Conservation (phyloP, 2,797 vertebrate species). For the Lycodopsis pacificus region DNA sequence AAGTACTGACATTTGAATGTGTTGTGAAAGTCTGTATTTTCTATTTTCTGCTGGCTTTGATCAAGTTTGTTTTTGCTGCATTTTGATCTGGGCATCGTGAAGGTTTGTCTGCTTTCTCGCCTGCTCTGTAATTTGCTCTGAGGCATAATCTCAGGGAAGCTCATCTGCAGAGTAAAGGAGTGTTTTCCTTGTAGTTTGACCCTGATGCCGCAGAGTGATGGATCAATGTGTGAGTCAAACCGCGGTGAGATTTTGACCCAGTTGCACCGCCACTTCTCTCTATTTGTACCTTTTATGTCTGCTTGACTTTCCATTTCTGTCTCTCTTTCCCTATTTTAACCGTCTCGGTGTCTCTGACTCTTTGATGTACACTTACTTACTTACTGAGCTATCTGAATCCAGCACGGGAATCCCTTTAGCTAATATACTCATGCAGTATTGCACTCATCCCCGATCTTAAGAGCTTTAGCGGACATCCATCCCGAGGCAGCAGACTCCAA, state of each 20-base stretch:
- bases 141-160: too few species aligned
- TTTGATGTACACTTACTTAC: neutral
- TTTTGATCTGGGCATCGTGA: too few species aligned
- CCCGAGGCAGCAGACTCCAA: conserved; percentile 29
- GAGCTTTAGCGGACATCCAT: conserved; percentile 37
- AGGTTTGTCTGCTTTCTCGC: too few species aligned
- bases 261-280: conserved; percentile 13
- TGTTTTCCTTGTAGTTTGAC: conserved; percentile 13
- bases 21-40: too few species aligned
- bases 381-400: conserved; percentile 16
- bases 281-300: neutral
- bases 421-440: conserved; percentile 19
- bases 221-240: conserved; percentile 43
- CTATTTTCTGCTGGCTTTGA: too few species aligned
- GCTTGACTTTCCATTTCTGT: conserved; percentile 15
- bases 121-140: too few species aligned
- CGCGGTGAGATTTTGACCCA: conserved; percentile 38
- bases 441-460: conserved; percentile 36
- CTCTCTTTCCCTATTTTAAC: conserved; percentile 12
- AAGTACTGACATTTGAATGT: too few species aligned
- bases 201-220: conserved; percentile 36
- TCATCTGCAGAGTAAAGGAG: neutral
- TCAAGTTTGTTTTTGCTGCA: too few species aligned
- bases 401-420: conserved; percentile 29
- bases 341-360: conserved; percentile 1